A percentile compares a stretch with the other conserved stretches of the same genome.
Evolutionary conservation across 1,140 invertebrate genomes (phyloP).

Genomic region (Lineus longissimus): DNA sequence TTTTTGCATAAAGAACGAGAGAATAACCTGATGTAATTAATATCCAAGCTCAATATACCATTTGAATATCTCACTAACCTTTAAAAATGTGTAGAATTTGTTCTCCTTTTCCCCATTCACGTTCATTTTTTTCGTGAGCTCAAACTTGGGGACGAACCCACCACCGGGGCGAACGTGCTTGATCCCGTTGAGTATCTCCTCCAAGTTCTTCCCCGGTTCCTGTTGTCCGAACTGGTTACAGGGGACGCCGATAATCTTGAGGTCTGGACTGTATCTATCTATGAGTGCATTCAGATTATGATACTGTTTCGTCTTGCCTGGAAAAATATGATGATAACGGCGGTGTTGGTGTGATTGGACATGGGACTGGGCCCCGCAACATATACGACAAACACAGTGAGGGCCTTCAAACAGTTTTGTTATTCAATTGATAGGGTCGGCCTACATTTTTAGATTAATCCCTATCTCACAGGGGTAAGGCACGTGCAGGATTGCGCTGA

Average conservation of each 20-base stretch:
- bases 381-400: no score
- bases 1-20: no score
- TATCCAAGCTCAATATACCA: no score
- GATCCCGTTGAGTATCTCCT: constrained; percentile 57
- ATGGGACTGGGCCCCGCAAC: no score
- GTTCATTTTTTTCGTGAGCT: constrained; percentile 55
- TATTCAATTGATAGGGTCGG: no score
- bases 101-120: constrained; percentile 59
- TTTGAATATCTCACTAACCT: constrained; percentile 50
- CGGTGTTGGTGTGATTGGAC: no score
- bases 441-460: no score
- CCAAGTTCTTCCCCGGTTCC: constrained; percentile 55
- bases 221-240: constrained; percentile 59
- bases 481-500: no score
- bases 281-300: constrained; percentile 43
- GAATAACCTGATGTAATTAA: no score
- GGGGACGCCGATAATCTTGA: constrained; percentile 56
- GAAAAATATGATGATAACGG: no score
- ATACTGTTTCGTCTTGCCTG: constrained; percentile 49
- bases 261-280: constrained; percentile 26
- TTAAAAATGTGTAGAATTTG: constrained; percentile 58
- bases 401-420: no score
- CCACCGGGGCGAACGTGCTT: constrained; percentile 59
- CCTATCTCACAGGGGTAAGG: no score
- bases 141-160: constrained; percentile 55